Conservation (phyloP, 2,113 vertebrate species). For the Octodon degus region DNA sequence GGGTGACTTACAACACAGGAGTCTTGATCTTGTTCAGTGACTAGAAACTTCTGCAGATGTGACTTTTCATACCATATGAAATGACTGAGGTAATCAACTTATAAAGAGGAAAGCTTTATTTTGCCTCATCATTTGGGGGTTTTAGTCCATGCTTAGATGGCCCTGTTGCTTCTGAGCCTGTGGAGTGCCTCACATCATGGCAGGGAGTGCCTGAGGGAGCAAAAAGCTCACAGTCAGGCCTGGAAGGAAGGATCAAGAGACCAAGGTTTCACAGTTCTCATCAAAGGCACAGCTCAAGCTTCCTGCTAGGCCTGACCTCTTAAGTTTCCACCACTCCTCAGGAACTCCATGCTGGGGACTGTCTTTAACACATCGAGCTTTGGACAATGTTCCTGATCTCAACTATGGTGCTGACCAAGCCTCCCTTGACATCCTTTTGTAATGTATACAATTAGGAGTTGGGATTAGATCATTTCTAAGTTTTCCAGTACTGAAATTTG, state of each 20-base stretch:
- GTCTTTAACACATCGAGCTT: background rate
- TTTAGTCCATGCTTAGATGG: background rate
- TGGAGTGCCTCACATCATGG: background rate
- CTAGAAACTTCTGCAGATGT: background rate
- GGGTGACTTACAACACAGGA: background rate
- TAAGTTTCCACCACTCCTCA: background rate
- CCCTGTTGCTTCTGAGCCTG: background rate
- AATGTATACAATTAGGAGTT: background rate
- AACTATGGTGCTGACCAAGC: background rate
- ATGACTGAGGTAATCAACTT: background rate
- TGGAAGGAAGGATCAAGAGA: background rate
- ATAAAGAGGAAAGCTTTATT: background rate
- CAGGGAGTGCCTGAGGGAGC: background rate
- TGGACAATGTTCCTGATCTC: background rate
- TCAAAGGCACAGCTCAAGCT: background rate
- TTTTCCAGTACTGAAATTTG: conserved; percentile 39
- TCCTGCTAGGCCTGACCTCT: background rate
- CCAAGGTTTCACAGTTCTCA: background rate
- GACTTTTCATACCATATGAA: background rate
- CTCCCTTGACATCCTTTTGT: background rate
- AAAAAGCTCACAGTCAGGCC: background rate
- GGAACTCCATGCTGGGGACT: background rate
- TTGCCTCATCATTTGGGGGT: background rate
- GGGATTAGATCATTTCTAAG: background rate
- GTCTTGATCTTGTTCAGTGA: background rate